These are phyloP conservation scores for Calameuta pallipes DNA, from an alignment of 2,888 invertebrate genomes.

Conservation along the genomic window DNA sequence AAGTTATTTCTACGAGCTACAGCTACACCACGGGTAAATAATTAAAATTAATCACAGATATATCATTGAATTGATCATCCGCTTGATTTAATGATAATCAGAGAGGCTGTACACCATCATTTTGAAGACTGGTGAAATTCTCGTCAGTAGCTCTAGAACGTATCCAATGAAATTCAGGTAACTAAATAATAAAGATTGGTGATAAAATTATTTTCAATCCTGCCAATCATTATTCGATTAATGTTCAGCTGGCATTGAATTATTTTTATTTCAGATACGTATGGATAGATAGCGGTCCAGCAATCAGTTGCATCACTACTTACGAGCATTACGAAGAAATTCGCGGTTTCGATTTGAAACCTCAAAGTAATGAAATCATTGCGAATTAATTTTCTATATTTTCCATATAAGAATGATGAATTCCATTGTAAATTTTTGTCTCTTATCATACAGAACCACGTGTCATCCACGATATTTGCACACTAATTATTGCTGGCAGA, in stretches of 20 bases:
- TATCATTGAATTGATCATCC: neutral
- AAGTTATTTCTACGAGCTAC: conserved; percentile 32
- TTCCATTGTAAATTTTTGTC: neutral
- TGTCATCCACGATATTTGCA: conserved; percentile 31
- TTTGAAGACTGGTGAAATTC: conserved; percentile 37
- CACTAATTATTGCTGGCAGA: conserved; percentile 40
- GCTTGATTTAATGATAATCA: conserved; percentile 10
- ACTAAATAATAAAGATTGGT: conserved; percentile 5
- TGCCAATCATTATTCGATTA: neutral
- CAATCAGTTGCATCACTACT: conserved; percentile 39
- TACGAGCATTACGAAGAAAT: conserved; percentile 40
- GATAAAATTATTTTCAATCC: neutral
- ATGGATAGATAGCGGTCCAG: conserved; percentile 34
- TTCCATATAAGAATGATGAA: no score
- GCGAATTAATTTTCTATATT: no score
- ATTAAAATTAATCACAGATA: neutral
- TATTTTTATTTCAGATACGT: conserved; percentile 31
- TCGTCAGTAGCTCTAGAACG: conserved; percentile 31
- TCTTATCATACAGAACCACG: conserved; percentile 22
- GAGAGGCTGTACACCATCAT: conserved; percentile 39
- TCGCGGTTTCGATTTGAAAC: conserved; percentile 15
- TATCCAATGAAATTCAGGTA: conserved; percentile 42
- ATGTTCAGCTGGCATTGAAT: neutral
- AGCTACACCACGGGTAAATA: conserved; percentile 38
- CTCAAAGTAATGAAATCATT: conserved; percentile 23